Evolutionary conservation across 2,888 invertebrate species (phyloP), one percentile per base, ranked within the genome.

Genomic region (Chymomyza caudatula): DNA sequence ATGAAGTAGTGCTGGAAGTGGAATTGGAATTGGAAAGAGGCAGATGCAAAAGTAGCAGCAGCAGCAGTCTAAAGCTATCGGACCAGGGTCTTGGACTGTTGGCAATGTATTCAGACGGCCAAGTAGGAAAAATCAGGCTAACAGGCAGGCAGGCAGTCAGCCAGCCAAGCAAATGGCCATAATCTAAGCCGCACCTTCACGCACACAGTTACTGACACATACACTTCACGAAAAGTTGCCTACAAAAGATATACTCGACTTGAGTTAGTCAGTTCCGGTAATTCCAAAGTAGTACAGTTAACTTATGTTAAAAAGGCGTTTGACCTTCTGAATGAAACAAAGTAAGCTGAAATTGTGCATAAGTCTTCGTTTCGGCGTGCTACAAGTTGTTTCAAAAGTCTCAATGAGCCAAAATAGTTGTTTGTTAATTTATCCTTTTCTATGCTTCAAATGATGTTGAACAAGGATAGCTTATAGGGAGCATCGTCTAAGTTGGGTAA

Each of bases 281-380:
- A 63, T 49, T 67, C 63, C 54, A 78, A 67, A 64, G 63, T 73
- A 71, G n/a, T n/a, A n/a, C n/a, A n/a, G n/a, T n/a, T n/a, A n/a
- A n/a, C n/a, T n/a, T n/a, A n/a, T n/a, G n/a, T n/a, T n/a, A n/a
- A n/a, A n/a, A n/a, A n/a, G n/a, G n/a, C n/a, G n/a, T n/a, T n/a
- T n/a, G n/a, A n/a, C n/a, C n/a, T n/a, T n/a, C n/a, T n/a, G n/a
- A n/a, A n/a, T n/a, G n/a, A n/a, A n/a, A n/a, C n/a, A n/a, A n/a
- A n/a, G n/a, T n/a, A n/a, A n/a, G n/a, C n/a, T n/a, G n/a, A n/a
- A n/a, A n/a, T n/a, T n/a, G n/a, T n/a, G n/a, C n/a, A n/a, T n/a
- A n/a, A n/a, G n/a, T n/a, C n/a, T n/a, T n/a, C n/a, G n/a, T n/a
- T n/a, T n/a, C n/a, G n/a, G n/a, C n/a, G n/a, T n/a, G n/a, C n/a